Base-by-base conservation (phyloP, 2,797 vertebrate genomes). In the Cygnus olor region DNA sequence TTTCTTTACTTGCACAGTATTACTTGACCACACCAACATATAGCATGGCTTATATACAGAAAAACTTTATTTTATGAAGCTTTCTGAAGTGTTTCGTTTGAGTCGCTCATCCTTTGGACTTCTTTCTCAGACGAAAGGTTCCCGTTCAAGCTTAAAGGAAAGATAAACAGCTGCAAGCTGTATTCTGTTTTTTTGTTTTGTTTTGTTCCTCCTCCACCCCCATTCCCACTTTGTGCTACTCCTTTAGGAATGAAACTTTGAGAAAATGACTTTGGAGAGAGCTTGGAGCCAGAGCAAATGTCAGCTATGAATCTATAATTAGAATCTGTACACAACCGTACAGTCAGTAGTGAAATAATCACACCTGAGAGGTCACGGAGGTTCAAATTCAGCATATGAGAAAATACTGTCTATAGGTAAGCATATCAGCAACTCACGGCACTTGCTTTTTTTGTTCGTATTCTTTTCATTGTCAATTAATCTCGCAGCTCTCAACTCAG, bases 31-130 rank as follows among this genome's bases (percentile, higher is more conserved):
- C 21, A 5, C 1, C 17, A n/a, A 18, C 12, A 4, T 0, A 42
- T 1, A 68, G 36, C 0, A 38, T 1, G 32, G 42, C n/a, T 47
- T 42, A 32, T 0, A 19, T 25, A 38, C 25, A 42, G 28, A 32
- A 61, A 47, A 45, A 66, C 30, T 65, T n/a, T 25, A 51, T 44
- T 82, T 68, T 13, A 40, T 61, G 28, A 45, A 53, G 20, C 32
- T 34, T 56, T n/a, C 8, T 8, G 24, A 54, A 40, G 44, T 2
- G 4, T 22, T 69, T 45, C 6, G 6, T 3, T 83, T 21, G 19
- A 85, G 18, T 56, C 58, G 5, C 10, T 83, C n/a, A 36, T 58
- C 51, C 61, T 64, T 11, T n/a, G 8, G 34, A 72, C 25, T 76
- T 61, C n/a, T 22, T 57, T 61, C 63, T 38, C 63, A 82, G 42